phyloP scores from a whole-genome alignment of 1,140 invertebrate species.

The Calycopis cecrops region DNA sequence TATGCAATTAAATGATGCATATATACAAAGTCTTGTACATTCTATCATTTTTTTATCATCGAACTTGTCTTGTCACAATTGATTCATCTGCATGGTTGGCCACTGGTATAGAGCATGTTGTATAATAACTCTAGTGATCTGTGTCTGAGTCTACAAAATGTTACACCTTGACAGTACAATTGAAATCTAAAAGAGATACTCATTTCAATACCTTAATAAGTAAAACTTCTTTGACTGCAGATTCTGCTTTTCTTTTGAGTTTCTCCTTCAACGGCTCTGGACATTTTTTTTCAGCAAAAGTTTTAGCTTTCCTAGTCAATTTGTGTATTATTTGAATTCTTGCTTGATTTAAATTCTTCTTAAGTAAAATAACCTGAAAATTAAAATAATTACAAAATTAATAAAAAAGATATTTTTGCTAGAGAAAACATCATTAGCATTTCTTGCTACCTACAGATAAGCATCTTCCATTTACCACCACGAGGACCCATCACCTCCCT shows the following conservation, averaged over 20 bases:
- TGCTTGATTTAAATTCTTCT: constrained; percentile 59
- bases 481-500: too few relatives aligned
- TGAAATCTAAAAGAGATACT: neutral
- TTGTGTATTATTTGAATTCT: constrained; percentile 63
- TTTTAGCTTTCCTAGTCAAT: constrained; percentile 61
- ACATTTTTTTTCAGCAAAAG: constrained; percentile 48
- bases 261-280: constrained; percentile 51
- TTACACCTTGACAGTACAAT: too few relatives aligned
- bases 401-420: constrained; percentile 11
- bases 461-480: too few relatives aligned
- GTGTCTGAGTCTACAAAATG: too few relatives aligned
- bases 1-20: too few relatives aligned
- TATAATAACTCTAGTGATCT: too few relatives aligned
- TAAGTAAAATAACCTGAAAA: constrained; percentile 59
- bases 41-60: too few relatives aligned
- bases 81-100: too few relatives aligned
- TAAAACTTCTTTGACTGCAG: constrained; percentile 62
- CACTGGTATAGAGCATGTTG: too few relatives aligned
- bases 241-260: constrained; percentile 52
- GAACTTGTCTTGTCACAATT: too few relatives aligned
- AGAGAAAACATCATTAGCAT: neutral
- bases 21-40: too few relatives aligned
- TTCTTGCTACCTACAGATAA: neutral
- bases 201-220: constrained; percentile 49
- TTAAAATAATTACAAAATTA: constrained; percentile 8